Evolutionary conservation across 2,888 invertebrate genomes (phyloP).

Genomic region (Coleophora deauratella): DNA sequence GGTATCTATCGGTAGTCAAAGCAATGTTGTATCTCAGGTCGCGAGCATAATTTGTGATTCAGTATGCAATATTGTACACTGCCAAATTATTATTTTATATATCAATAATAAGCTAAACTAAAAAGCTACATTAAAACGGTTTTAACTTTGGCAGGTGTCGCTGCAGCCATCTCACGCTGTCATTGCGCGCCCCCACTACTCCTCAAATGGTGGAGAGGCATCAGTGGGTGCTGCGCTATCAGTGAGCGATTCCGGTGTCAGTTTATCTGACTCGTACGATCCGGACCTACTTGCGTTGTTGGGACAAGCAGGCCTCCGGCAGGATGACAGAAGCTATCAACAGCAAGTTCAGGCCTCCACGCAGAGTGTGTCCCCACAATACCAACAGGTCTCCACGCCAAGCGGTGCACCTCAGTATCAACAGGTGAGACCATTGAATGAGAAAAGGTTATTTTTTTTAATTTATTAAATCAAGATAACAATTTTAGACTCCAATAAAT

Average conservation of each 20-base stretch:
- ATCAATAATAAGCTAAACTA: no score
- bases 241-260: constrained; percentile 51
- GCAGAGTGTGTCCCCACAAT: constrained; percentile 23
- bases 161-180: constrained; percentile 59
- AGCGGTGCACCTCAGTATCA: constrained; percentile 45
- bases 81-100: no score
- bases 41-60: no score
- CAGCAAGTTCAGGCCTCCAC: constrained; percentile 24
- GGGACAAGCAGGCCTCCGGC: constrained; percentile 38
- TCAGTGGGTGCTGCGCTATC: constrained; percentile 64
- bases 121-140: no score
- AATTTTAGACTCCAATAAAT: no score
- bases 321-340: constrained; percentile 42
- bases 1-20: no score
- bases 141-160: constrained; percentile 35
- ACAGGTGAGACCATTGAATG: constrained; percentile 27
- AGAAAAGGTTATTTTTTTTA: neutral
- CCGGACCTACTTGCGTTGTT: constrained; percentile 52
- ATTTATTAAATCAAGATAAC: no score
- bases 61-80: no score
- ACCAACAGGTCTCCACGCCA: constrained; percentile 40
- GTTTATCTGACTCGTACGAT: constrained; percentile 34
- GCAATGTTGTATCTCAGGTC: no score
- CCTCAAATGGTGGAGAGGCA: constrained; percentile 59
- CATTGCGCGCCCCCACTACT: constrained; percentile 56